Conservation (phyloP, 2,888 invertebrate species). For the Mesochorus sp. region DNA sequence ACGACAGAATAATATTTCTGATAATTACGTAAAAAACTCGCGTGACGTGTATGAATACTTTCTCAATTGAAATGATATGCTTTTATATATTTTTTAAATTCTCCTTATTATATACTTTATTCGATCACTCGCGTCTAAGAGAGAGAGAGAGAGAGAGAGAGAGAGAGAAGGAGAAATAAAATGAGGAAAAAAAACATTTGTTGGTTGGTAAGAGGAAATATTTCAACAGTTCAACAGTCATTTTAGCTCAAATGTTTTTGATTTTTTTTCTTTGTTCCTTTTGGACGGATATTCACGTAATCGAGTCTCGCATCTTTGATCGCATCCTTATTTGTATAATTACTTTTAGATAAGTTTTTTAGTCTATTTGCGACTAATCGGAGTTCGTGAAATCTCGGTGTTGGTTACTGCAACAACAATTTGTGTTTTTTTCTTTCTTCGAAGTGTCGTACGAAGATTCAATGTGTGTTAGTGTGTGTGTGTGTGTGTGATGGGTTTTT, state of each 20-base stretch:
- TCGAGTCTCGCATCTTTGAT: slow-evolving; percentile 38
- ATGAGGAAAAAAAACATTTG: no score
- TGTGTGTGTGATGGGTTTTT: not conserved
- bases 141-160: slow-evolving; percentile 42
- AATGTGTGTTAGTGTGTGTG: not conserved
- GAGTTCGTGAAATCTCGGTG: slow-evolving; percentile 16
- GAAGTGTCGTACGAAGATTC: not conserved
- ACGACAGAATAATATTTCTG: no score
- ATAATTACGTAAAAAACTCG: no score
- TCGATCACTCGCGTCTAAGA: slow-evolving; percentile 19
- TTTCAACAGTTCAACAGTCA: not conserved
- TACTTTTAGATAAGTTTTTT: not conserved
- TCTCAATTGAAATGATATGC: no score
- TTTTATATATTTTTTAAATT: slow-evolving; percentile 12
- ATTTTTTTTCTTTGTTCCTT: slow-evolving; percentile 4
- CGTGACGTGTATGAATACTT: no score
- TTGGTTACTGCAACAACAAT: slow-evolving; percentile 7
- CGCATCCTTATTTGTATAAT: not conserved
- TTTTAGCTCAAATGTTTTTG: not conserved
- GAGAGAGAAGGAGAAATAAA: slow-evolving; percentile 22
- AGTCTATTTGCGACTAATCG: not conserved
- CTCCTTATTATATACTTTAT: slow-evolving; percentile 44
- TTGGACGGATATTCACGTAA: slow-evolving; percentile 63
- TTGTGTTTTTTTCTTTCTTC: not conserved
- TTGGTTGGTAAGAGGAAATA: no score